phyloP scores from a whole-genome alignment of 92 coral and sea anemone genomes.

The Blastomussa wellsi region DNA sequence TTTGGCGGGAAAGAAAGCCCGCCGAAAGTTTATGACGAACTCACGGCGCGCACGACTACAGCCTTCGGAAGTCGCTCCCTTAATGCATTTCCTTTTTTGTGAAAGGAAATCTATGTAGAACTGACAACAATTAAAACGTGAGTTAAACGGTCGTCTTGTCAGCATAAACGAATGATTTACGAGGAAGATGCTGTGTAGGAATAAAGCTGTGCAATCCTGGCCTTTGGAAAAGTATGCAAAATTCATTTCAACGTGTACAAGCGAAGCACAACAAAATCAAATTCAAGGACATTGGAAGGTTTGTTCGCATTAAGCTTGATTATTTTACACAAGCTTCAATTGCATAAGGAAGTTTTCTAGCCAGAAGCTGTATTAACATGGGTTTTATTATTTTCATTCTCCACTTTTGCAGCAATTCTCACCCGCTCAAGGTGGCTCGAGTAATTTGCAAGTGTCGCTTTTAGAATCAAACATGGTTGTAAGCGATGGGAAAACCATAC shows the following conservation, averaged over 20 bases:
- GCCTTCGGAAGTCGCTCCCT: too few species aligned
- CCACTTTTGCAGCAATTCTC: constrained; percentile 60
- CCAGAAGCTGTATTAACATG: background rate
- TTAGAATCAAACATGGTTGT: constrained; percentile 79
- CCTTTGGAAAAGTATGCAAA: constrained; percentile 88
- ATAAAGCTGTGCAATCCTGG: constrained; percentile 69
- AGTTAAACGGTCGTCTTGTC: background rate
- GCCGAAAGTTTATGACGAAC: constrained; percentile 17
- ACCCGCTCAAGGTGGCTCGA: constrained; percentile 46
- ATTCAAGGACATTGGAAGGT: constrained; percentile 83
- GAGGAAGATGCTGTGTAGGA: constrained; percentile 1
- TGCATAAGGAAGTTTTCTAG: background rate
- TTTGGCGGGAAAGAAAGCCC: constrained; percentile 40
- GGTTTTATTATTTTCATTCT: background rate
- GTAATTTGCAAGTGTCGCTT: constrained; percentile 69
- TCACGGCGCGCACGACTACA: too few species aligned
- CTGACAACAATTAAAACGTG: background rate
- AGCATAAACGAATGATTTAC: too few species aligned
- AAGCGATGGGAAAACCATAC: constrained; percentile 70
- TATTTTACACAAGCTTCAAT: background rate
- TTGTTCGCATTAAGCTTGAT: background rate
- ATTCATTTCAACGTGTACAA: constrained; percentile 39
- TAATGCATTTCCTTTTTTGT: too few species aligned
- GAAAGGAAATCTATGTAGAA: background rate
- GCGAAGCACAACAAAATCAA: constrained; percentile 28